Evolutionary conservation across 2,797 vertebrate species (phyloP).

Genomic region (Thalassophryne amazonica): DNA sequence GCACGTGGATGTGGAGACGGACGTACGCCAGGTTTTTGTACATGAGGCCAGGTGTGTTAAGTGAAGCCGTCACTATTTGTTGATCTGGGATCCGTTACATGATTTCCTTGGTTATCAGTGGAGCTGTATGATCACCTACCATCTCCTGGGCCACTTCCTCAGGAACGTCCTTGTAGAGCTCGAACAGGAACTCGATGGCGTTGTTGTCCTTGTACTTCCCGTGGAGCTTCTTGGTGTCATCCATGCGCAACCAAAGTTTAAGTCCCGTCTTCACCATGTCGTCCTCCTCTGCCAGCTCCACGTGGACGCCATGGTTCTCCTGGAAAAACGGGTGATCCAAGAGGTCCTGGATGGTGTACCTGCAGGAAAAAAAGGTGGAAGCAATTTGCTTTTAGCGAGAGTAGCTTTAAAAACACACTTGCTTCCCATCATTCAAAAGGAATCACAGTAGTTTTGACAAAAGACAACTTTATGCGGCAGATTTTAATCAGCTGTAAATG

Average conservation of each 20-base stretch:
- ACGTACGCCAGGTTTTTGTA: no score
- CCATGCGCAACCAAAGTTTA: conserved; percentile 97
- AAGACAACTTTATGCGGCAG: no score
- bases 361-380: conserved; percentile 50
- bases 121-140: conserved; percentile 72
- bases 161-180: conserved; percentile 92
- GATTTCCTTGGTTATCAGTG: conserved; percentile 14
- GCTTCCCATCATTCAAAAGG: no score
- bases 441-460: no score
- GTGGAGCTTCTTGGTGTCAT: conserved; percentile 90
- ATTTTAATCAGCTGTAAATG: no score
- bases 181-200: conserved; percentile 96
- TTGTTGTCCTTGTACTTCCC: conserved; percentile 98
- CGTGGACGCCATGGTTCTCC: conserved; percentile 92
- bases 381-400: no score
- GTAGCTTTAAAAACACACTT: no score
- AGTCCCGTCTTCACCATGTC: conserved; percentile 89
- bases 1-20: no score
- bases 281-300: conserved; percentile 95
- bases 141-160: conserved; percentile 98
- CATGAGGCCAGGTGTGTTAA: not conserved
- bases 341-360: conserved; percentile 96
- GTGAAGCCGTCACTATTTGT: not conserved
- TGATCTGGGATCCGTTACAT: conserved; percentile 39
- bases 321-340: conserved; percentile 95